Evolutionary conservation across 1,140 invertebrate genomes (phyloP), one percentile per base, ranked within the genome.

Genomic region (Procambarus virginalis): DNA sequence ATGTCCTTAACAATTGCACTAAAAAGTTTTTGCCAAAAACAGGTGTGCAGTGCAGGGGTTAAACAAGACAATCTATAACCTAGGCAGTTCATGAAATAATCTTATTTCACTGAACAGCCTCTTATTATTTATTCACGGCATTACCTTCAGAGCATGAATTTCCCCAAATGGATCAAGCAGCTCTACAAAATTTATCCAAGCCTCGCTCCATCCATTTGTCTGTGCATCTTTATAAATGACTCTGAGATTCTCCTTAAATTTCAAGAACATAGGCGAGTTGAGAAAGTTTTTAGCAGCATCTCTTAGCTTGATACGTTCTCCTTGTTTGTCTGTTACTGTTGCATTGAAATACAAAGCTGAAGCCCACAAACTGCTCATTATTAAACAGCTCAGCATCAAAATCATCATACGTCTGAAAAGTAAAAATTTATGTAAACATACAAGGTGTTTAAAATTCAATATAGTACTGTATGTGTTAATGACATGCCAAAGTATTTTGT

Each of bases 301-400:
- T 83, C 97, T 96, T 8, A 98, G 93, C 86, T 97, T 97, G 1
- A 98, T 96, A 93, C 97, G 96, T 92, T 98, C 97, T 6, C 97
- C 98, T 90, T 98, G 96, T 83, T 96, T 96, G 93, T 98, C 97
- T 1, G 96, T 97, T 20, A 99, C 95, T 73, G 96, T 96, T 17
- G 97, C 97, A 93, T 99, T 98, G 94, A 98, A 99, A 93, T 97
- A 98, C 20, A 99, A 94, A 91, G 96, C 97, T 49, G 96, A 96
- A 46, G 94, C 93, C 96, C 96, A 97, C 1, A 98, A 92, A 0
- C 95, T 95, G 0, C 96, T 92, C 93, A 97, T 99, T 0, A 99
- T 91, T 5, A 95, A 91, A 0, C 95, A 94, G 91, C 96, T 96
- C 0, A 96, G 55, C 0, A 93, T 92, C 4, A 98, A 93, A 9